phyloP scores from a whole-genome alignment of 2,888 invertebrate genomes.

The Lomographa bimaculata region DNA sequence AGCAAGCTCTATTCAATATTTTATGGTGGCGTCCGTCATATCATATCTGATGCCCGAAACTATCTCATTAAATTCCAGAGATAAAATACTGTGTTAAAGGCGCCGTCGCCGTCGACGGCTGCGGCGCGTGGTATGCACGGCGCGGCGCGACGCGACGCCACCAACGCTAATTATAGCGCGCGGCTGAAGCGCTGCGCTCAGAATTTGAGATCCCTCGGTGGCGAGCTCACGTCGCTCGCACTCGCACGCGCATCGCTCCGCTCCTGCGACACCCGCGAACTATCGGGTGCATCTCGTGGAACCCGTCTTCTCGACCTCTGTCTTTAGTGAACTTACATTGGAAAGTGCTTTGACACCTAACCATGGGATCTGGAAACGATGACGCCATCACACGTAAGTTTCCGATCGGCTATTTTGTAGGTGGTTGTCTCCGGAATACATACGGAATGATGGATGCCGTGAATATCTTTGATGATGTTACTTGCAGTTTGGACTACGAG shows the following conservation, averaged over 20 bases:
- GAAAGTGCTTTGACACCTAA: conserved; percentile 33
- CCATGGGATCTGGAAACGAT: conserved; percentile 59
- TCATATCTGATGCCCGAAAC: conserved; percentile 6
- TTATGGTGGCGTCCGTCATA: background rate
- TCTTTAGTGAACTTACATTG: conserved; percentile 3
- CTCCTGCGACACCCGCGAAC: background rate
- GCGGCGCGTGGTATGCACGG: conserved; percentile 8
- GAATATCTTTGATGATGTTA: conserved; percentile 1
- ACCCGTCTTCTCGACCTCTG: background rate
- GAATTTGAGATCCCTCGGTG: conserved; percentile 48
- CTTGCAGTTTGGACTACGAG: background rate
- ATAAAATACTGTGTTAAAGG: conserved; percentile 25
- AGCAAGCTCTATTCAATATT: no score
- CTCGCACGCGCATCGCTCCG: conserved; percentile 29
- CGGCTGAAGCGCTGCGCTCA: conserved; percentile 30
- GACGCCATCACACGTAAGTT: conserved; percentile 64
- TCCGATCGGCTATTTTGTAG: conserved; percentile 1
- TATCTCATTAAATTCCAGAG: conserved; percentile 26
- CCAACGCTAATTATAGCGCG: conserved; percentile 66
- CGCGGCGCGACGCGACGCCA: conserved; percentile 39
- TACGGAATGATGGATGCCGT: conserved; percentile 6
- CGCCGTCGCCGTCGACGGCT: no score
- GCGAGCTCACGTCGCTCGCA: conserved; percentile 57
- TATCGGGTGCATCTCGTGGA: conserved; percentile 1
- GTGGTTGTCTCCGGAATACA: conserved; percentile 2